These are phyloP conservation scores for Brachynemurus nebulosus DNA, from an alignment of 2,888 invertebrate genomes.

Conservation along the genomic window DNA sequence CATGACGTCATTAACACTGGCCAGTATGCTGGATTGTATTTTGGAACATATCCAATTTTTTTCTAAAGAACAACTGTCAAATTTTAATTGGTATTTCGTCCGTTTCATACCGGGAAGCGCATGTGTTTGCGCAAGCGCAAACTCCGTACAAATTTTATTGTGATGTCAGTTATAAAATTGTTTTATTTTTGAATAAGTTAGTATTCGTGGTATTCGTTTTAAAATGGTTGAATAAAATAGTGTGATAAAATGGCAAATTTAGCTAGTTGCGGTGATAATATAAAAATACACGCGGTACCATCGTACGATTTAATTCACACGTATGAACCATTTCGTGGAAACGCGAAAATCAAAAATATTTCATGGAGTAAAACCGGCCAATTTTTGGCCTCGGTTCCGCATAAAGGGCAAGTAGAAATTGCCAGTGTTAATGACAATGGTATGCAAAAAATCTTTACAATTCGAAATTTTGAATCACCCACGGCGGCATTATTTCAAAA, in stretches of 20 bases:
- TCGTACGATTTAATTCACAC: conserved; percentile 38
- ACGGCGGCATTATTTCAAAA: conserved; percentile 29
- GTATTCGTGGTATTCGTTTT: no score
- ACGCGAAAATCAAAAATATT: conserved; percentile 21
- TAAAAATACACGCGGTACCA: conserved; percentile 40
- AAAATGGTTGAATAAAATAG: no score
- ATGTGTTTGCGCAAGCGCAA: no score
- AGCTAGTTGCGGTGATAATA: conserved; percentile 39
- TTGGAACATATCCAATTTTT: no score
- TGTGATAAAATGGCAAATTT: conserved; percentile 40
- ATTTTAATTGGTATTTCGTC: no score
- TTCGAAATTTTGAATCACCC: conserved; percentile 26
- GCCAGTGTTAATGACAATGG: conserved; percentile 27
- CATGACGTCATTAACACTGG: no score
- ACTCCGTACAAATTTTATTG: no score
- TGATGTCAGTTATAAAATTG: no score
- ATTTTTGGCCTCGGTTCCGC: conserved; percentile 29
- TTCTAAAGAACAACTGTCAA: no score
- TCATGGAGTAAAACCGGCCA: conserved; percentile 30
- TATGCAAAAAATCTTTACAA: conserved; percentile 25
- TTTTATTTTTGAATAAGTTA: no score
- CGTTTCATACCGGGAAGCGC: no score
- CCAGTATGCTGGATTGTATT: no score
- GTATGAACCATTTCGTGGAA: conserved; percentile 22
- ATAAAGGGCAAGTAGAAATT: conserved; percentile 27